Percentiles rank a stretch among this genome's conserved stretches.
Evolutionary conservation across 2,113 vertebrate species (phyloP).

Genomic region (Sardina pilchardus): DNA sequence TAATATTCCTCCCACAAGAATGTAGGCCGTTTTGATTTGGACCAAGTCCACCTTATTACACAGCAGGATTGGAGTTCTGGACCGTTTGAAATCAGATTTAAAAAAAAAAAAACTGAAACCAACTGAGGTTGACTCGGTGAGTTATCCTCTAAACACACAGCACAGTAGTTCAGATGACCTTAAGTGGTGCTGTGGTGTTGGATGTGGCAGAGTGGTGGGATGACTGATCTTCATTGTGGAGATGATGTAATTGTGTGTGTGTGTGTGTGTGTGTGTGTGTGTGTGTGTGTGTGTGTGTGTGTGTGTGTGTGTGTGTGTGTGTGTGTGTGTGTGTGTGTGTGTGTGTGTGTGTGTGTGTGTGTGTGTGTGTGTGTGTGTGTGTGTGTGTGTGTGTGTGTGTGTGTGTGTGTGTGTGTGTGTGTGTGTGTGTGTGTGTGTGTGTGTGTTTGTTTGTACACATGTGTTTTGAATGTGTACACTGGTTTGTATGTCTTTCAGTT

Average conservation of each 20-base stretch:
- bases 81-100: not conserved
- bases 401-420: not conserved
- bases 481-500: not conserved
- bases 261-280: not conserved
- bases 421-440: not conserved
- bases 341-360: not conserved
- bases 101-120: not conserved
- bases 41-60: not conserved
- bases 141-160: not conserved
- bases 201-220: not conserved
- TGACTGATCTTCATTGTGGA: not conserved
- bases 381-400: not conserved
- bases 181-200: not conserved
- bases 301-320: not conserved
- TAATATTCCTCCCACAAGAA: not conserved
- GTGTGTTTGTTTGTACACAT: not conserved
- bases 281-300: not conserved
- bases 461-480: too few relatives aligned
- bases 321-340: not conserved
- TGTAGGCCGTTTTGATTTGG: not conserved
- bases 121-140: not conserved
- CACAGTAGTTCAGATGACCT: not conserved
- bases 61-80: not conserved
- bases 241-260: not conserved
- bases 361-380: too few relatives aligned